Conservation (phyloP, 2,888 invertebrate genomes). For the Sesia bembeciformis region DNA sequence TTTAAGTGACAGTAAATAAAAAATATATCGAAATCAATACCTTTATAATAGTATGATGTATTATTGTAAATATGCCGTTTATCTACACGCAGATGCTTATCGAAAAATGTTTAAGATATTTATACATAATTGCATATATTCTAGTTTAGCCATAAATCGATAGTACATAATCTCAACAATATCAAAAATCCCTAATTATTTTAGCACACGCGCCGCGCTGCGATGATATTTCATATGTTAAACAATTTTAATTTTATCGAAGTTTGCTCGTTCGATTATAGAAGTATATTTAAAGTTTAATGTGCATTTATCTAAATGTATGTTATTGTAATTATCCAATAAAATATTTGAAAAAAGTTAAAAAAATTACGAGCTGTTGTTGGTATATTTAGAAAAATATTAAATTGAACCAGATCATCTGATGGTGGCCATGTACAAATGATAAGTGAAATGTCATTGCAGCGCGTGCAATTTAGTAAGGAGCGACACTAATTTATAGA, state of each 20-base stretch:
- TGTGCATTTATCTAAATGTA: slow-evolving; percentile 55
- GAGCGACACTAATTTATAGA: slow-evolving; percentile 50
- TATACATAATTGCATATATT: slow-evolving; percentile 35
- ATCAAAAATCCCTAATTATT: slow-evolving; percentile 63
- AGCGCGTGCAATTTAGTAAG: slow-evolving; percentile 33
- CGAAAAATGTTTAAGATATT: slow-evolving; percentile 42
- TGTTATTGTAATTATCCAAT: slow-evolving; percentile 32
- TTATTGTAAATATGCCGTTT: slow-evolving; percentile 54
- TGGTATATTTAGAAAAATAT: slow-evolving; percentile 74
- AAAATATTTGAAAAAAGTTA: slow-evolving; percentile 47
- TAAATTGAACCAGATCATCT: slow-evolving; percentile 77
- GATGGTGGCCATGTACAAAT: slow-evolving; percentile 82
- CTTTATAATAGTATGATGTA: slow-evolving; percentile 39
- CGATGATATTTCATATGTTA: slow-evolving; percentile 68
- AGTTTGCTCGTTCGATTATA: slow-evolving; percentile 73
- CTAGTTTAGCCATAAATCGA: slow-evolving; percentile 65
- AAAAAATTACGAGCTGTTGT: slow-evolving; percentile 61
- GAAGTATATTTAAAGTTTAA: slow-evolving; percentile 69
- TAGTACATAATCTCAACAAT: slow-evolving; percentile 69
- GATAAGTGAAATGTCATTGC: slow-evolving; percentile 53
- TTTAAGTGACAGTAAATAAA: slow-evolving; percentile 43
- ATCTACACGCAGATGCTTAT: slow-evolving; percentile 54
- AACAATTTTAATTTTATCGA: slow-evolving; percentile 72
- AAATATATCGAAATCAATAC: slow-evolving; percentile 33
- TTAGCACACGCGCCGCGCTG: slow-evolving; percentile 28